Conservation (phyloP, 2,797 vertebrate genomes). For the Sebastes nivosus region DNA sequence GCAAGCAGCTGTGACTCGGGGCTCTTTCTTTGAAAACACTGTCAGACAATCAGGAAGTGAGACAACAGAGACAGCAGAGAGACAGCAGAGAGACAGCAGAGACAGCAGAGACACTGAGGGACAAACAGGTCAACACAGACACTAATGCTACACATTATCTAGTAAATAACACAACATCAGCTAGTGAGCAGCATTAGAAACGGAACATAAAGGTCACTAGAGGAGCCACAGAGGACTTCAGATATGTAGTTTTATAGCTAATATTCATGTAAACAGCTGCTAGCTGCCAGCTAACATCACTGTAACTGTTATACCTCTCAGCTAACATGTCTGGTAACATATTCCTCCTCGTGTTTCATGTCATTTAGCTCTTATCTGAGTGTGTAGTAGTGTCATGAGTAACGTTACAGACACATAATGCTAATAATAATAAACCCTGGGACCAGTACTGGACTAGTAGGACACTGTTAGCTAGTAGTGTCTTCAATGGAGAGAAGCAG, state of each 20-base stretch:
- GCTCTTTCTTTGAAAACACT: constrained; percentile 49
- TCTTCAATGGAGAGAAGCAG: constrained; percentile 48
- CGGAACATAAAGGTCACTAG: too few species aligned
- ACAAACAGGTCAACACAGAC: neutral
- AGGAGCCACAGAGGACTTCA: fast-evolving
- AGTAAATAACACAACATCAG: neutral
- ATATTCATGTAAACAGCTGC: neutral
- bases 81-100: too few species aligned
- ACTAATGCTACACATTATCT: neutral
- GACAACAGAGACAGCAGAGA: neutral
- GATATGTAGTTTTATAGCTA: neutral
- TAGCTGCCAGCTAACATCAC: neutral
- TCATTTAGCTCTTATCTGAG: neutral
- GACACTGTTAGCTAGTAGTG: neutral
- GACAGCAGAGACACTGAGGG: neutral
- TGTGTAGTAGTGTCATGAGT: neutral
- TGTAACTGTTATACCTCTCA: neutral
- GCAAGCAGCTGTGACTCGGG: neutral
- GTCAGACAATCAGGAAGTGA: constrained; percentile 49
- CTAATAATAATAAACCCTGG: neutral
- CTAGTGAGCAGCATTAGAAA: neutral
- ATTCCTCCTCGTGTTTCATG: neutral
- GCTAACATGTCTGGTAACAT: neutral
- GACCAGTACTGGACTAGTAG: neutral
- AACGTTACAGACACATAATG: constrained; percentile 3